These are phyloP conservation scores for Trichechus manatus DNA, from an alignment of 2,113 vertebrate species.

Conservation along the genomic window DNA sequence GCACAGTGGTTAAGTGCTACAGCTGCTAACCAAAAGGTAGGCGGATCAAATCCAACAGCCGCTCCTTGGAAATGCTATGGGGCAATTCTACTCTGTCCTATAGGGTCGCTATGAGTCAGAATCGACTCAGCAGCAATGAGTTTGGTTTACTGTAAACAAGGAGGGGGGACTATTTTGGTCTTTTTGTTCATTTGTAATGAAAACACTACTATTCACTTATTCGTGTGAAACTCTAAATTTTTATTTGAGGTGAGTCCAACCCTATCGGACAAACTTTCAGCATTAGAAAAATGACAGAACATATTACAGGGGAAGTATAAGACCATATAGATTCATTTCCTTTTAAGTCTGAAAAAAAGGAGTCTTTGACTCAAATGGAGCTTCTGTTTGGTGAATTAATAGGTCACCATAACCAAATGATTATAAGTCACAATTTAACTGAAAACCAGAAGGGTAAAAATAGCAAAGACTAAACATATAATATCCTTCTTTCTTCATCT, in stretches of 20 bases:
- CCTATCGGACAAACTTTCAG: neutral
- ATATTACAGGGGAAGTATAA: neutral
- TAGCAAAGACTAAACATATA: conserved; percentile 66
- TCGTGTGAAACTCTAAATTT: neutral
- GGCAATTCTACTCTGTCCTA: no score
- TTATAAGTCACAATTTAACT: conserved; percentile 73
- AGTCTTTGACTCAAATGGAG: conserved; percentile 56
- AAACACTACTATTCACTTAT: conserved; percentile 5
- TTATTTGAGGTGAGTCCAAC: neutral
- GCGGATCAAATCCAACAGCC: no score
- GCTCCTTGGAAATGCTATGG: no score
- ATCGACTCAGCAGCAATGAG: no score
- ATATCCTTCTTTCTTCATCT: conserved; percentile 61
- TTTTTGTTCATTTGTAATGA: conserved; percentile 34
- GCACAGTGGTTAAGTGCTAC: no score
- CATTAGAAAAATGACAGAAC: conserved; percentile 23
- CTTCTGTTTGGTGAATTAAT: conserved; percentile 67
- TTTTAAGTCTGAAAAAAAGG: conserved; percentile 31
- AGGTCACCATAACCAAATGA: conserved; percentile 40
- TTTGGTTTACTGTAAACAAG: neutral
- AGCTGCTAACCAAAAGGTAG: no score
- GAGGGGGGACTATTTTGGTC: neutral
- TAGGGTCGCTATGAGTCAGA: no score
- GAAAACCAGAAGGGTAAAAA: conserved; percentile 78
- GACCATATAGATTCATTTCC: neutral